Evolutionary conservation across 2,888 invertebrate genomes (phyloP).

Genomic region (Phaedon cochleariae): DNA sequence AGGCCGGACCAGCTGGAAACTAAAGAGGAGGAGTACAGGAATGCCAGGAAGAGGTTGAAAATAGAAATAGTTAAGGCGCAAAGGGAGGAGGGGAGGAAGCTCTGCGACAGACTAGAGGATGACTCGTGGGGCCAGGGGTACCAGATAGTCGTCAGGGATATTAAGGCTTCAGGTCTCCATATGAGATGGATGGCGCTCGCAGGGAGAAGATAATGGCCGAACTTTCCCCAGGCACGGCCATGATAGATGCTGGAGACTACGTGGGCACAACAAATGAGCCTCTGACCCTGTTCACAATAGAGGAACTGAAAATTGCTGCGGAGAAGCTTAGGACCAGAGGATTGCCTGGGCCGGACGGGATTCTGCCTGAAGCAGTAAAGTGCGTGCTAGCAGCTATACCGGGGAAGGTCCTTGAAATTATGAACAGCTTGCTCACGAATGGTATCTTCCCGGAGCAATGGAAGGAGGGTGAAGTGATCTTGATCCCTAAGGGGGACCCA

Average conservation of each 20-base stretch:
- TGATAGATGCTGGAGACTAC: no score
- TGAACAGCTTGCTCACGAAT: conserved; percentile 3
- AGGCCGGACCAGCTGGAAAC: background rate
- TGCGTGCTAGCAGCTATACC: background rate
- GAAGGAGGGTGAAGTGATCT: conserved; percentile 26
- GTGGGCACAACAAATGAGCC: no score
- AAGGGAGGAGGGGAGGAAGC: background rate
- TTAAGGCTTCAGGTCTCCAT: background rate
- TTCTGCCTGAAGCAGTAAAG: conserved; percentile 24
- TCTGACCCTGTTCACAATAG: background rate
- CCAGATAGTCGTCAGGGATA: background rate
- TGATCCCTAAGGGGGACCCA: conserved; percentile 15
- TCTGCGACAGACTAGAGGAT: background rate
- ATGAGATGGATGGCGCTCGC: background rate
- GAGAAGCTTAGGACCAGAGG: conserved; percentile 9
- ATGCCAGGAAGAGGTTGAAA: background rate
- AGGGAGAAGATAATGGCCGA: background rate
- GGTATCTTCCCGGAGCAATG: conserved; percentile 18
- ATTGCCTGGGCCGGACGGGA: conserved; percentile 26
- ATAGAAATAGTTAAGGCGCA: background rate
- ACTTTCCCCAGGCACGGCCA: background rate
- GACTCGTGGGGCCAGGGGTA: conserved; percentile 2
- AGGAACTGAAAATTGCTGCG: conserved; percentile 17
- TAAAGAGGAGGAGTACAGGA: background rate
- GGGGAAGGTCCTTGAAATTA: background rate